phyloP scores from a whole-genome alignment of 2,888 invertebrate genomes.

The Tryphoninae sp. region DNA sequence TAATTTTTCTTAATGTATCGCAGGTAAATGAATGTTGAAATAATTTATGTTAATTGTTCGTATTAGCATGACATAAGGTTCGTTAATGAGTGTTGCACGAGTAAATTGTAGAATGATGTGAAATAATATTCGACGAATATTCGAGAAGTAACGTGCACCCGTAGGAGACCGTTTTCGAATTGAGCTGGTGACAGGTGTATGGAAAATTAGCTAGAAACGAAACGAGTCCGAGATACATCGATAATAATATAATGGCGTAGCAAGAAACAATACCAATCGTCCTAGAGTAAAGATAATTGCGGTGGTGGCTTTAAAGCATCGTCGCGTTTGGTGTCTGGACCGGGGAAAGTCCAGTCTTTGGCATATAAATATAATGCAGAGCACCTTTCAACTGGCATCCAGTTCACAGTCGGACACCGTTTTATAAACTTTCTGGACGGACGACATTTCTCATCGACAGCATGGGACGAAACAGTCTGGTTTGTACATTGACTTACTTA shows the following conservation, averaged over 20 bases:
- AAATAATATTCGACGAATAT: constrained; percentile 40
- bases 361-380: constrained; percentile 77
- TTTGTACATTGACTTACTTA: constrained; percentile 65
- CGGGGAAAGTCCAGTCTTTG: constrained; percentile 75
- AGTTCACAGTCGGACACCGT: constrained; percentile 67
- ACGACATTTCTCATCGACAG: constrained; percentile 63
- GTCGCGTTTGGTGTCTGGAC: constrained; percentile 64
- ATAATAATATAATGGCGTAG: constrained; percentile 38
- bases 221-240: constrained; percentile 35
- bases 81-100: neutral
- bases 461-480: constrained; percentile 72
- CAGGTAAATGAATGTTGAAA: neutral
- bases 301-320: constrained; percentile 56
- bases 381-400: constrained; percentile 69
- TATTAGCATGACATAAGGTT: neutral
- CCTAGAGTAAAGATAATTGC: constrained; percentile 53
- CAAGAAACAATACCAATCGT: constrained; percentile 54
- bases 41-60: constrained; percentile 6
- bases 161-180: constrained; percentile 16
- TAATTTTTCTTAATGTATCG: neutral
- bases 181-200: constrained; percentile 17
- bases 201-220: constrained; percentile 39
- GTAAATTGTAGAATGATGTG: neutral
- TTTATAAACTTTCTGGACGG: constrained; percentile 61
- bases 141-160: constrained; percentile 6